These are phyloP conservation scores for Dinocampus coccinellae DNA, from an alignment of 2,888 invertebrate genomes.

Conservation along the genomic window DNA sequence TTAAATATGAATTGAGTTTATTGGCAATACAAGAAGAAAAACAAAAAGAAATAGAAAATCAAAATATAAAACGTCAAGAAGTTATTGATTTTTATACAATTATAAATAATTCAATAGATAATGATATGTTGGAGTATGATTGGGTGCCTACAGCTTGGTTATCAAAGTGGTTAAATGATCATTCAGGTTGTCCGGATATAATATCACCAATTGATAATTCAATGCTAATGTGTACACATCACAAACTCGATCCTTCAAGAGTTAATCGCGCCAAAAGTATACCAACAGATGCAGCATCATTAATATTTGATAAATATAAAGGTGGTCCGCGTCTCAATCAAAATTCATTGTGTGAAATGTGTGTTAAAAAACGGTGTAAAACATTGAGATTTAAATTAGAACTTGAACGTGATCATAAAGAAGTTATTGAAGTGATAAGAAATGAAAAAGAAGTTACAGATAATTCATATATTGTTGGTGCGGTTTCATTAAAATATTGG, in stretches of 20 bases:
- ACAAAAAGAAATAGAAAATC: slow-evolving; percentile 65
- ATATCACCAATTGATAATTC: slow-evolving; percentile 70
- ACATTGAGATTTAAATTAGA: slow-evolving; percentile 68
- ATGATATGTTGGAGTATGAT: slow-evolving; percentile 61
- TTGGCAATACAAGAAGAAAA: slow-evolving; percentile 63
- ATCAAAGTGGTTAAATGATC: slow-evolving; percentile 69
- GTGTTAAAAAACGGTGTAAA: slow-evolving; percentile 71
- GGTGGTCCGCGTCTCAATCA: slow-evolving; percentile 69
- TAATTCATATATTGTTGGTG: slow-evolving; percentile 71
- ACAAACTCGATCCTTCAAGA: slow-evolving; percentile 69
- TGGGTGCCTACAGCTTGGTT: slow-evolving; percentile 73
- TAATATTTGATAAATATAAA: slow-evolving; percentile 69
- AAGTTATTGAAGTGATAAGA: slow-evolving; percentile 68
- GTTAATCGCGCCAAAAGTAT: slow-evolving; percentile 70
- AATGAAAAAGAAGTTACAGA: slow-evolving; percentile 61
- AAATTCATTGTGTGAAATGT: slow-evolving; percentile 65
- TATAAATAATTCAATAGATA: slow-evolving; percentile 45
- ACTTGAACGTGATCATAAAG: slow-evolving; percentile 71
- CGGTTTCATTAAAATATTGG: slow-evolving; percentile 73
- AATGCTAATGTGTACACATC: slow-evolving; percentile 69
- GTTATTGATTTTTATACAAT: slow-evolving; percentile 63
- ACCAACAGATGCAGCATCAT: slow-evolving; percentile 63
- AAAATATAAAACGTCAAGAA: slow-evolving; percentile 62
- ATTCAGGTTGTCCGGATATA: slow-evolving; percentile 50
- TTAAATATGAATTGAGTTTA: slow-evolving; percentile 61